Conservation (phyloP, 2,888 invertebrate species). For the Candidula unifasciata region DNA sequence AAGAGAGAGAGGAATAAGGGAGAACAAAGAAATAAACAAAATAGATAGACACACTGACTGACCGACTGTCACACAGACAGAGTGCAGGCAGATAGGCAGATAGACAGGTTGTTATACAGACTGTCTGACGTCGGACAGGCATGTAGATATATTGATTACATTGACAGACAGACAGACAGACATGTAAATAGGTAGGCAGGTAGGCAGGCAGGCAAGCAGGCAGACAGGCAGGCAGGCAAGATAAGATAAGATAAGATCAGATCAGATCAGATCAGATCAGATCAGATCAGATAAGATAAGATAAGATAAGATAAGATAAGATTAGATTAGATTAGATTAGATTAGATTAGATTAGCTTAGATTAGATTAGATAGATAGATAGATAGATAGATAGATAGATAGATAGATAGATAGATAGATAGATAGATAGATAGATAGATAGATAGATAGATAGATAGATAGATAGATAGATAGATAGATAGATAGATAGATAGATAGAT, state of each 20-base stretch:
- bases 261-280: too few species aligned
- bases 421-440: neutral
- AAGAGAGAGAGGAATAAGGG: neutral
- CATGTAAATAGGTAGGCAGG: too few species aligned
- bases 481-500: too few species aligned
- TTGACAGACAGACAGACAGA: neutral
- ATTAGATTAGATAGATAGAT: slow-evolving; percentile 7
- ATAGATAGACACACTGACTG: neutral
- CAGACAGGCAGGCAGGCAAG: too few species aligned
- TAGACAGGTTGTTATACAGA: neutral
- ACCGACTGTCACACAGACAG: neutral
- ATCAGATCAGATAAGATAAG: too few species aligned
- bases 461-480: neutral
- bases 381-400: slow-evolving; percentile 9
- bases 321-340: neutral
- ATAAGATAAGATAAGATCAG: too few species aligned
- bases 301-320: neutral
- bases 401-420: slow-evolving; percentile 10
- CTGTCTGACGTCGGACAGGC: neutral
- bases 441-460: neutral
- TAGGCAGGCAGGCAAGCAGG: too few species aligned
- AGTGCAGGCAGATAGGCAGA: neutral
- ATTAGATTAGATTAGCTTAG: too few species aligned
- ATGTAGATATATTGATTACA: neutral
- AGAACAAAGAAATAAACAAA: neutral